Evolutionary conservation across 2,888 invertebrate species (phyloP).

Genomic region (Neuroscelio doddi): DNA sequence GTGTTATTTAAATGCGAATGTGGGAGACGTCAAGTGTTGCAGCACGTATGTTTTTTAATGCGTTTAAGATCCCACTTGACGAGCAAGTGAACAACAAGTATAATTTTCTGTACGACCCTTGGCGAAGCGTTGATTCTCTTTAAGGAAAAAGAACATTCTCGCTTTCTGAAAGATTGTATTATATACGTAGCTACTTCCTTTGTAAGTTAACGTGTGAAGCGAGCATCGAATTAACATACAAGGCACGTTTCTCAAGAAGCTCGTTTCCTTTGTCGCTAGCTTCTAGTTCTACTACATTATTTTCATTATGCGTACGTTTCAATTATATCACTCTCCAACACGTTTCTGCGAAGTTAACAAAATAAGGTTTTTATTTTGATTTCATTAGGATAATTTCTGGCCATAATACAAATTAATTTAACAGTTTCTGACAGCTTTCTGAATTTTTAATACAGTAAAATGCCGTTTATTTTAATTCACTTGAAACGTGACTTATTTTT

Average conservation of each 20-base stretch:
- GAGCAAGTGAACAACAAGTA: slow-evolving; percentile 13
- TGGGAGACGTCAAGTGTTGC: background rate
- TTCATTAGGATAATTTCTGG: too few species aligned
- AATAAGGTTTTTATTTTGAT: background rate
- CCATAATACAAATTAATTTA: too few species aligned
- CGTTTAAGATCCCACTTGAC: slow-evolving; percentile 8
- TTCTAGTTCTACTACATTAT: slow-evolving; percentile 34
- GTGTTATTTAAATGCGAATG: background rate
- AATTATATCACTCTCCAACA: slow-evolving; percentile 36
- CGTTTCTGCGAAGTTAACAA: background rate
- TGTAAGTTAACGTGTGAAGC: slow-evolving; percentile 37
- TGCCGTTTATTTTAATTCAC: too few species aligned
- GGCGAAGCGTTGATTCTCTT: slow-evolving; percentile 39
- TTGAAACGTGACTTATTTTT: too few species aligned
- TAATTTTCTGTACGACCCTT: slow-evolving; percentile 20
- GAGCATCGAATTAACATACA: slow-evolving; percentile 45
- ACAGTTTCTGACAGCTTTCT: too few species aligned
- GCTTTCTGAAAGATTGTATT: slow-evolving; percentile 49
- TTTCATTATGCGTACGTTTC: slow-evolving; percentile 27
- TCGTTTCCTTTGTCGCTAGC: slow-evolving; percentile 41
- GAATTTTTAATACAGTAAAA: too few species aligned
- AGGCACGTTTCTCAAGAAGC: slow-evolving; percentile 41
- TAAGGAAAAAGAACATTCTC: slow-evolving; percentile 46
- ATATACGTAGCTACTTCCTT: slow-evolving; percentile 39
- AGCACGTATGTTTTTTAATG: background rate